These are phyloP conservation scores for Drosophila picticornis DNA, from an alignment of 2,888 invertebrate species.

Conservation along the genomic window DNA sequence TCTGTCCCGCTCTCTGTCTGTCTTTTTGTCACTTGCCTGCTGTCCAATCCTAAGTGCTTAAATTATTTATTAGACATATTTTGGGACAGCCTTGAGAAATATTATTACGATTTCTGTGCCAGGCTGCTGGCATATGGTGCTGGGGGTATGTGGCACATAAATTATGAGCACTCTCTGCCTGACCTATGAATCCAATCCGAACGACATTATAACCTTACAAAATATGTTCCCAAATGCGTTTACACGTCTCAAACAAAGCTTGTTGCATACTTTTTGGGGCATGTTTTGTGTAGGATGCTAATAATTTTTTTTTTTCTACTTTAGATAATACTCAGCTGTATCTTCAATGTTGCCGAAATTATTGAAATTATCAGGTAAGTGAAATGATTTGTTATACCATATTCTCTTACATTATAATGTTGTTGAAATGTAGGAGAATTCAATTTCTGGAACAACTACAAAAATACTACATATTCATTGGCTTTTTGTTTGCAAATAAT, in stretches of 20 bases:
- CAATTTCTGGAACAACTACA: neutral
- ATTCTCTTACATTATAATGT: neutral
- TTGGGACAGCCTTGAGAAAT: constrained; percentile 70
- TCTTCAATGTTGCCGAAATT: neutral
- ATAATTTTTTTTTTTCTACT: neutral
- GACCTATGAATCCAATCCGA: constrained; percentile 62
- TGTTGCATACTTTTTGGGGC: constrained; percentile 5
- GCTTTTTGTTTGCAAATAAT: constrained; percentile 25
- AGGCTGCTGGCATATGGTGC: constrained; percentile 57
- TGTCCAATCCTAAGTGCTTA: constrained; percentile 66
- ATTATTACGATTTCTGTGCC: constrained; percentile 61
- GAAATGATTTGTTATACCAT: neutral
- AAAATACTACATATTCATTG: neutral
- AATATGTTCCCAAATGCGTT: constrained; percentile 13
- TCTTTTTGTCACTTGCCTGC: neutral
- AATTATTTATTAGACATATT: constrained; percentile 78
- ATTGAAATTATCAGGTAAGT: neutral
- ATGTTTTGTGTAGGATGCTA: neutral
- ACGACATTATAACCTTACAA: constrained; percentile 29
- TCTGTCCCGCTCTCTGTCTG: neutral
- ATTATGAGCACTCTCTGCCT: constrained; percentile 50
- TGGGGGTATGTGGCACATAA: constrained; percentile 50
- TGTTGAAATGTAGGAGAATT: neutral
- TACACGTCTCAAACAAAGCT: neutral
- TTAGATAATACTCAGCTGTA: neutral